These are phyloP conservation scores for Tetragonisca angustula DNA, from an alignment of 2,888 invertebrate genomes.

Conservation along the genomic window DNA sequence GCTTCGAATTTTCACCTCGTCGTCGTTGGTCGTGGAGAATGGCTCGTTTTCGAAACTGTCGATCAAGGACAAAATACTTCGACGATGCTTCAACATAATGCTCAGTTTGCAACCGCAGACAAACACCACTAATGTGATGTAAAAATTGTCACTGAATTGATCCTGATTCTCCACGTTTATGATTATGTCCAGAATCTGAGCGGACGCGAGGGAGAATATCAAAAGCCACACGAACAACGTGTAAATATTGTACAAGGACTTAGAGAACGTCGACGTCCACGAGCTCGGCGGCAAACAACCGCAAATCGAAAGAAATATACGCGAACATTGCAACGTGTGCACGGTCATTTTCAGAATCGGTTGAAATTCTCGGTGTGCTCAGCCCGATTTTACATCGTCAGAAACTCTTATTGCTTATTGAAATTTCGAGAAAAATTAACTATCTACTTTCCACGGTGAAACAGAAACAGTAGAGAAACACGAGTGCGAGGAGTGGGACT, in stretches of 20 bases:
- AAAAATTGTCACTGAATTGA: slow-evolving; percentile 63
- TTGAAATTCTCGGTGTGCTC: not conserved
- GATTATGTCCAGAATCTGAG: slow-evolving; percentile 56
- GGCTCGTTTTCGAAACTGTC: slow-evolving; percentile 20
- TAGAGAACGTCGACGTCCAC: slow-evolving; percentile 51
- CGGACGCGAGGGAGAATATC: slow-evolving; percentile 35
- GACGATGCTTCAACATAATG: slow-evolving; percentile 49
- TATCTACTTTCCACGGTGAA: not conserved
- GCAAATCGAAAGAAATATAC: slow-evolving; percentile 29
- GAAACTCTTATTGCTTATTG: not conserved
- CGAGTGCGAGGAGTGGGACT: not conserved
- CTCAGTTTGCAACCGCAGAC: slow-evolving; percentile 55
- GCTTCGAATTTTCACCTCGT: slow-evolving; percentile 39
- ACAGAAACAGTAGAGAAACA: not conserved
- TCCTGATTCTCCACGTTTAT: slow-evolving; percentile 36
- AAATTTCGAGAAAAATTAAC: too few species aligned
- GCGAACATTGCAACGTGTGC: not conserved
- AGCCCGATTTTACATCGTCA: not conserved
- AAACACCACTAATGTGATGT: slow-evolving; percentile 57
- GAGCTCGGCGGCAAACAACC: slow-evolving; percentile 55
- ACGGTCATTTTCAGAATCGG: not conserved
- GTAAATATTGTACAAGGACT: slow-evolving; percentile 48
- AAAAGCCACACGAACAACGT: slow-evolving; percentile 39
- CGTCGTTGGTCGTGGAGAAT: slow-evolving; percentile 13
- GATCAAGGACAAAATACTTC: slow-evolving; percentile 31